Conservation (phyloP, 30 jellyfish, hydroid and myxozoan species). For the Turritopsis rubra region DNA sequence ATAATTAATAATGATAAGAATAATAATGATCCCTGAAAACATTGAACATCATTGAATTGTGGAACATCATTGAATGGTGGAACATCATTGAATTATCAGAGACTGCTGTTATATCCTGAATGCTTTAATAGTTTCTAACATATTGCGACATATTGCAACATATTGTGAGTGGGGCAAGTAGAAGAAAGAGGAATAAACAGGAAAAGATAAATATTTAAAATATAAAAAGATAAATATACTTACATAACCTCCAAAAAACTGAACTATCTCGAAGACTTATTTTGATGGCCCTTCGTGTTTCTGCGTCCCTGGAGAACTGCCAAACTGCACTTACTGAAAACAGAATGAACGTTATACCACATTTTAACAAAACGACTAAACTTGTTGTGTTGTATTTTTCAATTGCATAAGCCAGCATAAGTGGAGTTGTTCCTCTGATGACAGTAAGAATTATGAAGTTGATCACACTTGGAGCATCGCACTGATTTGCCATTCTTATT, state of each 20-base stretch:
- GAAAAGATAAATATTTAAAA: too few relatives aligned
- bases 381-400: conserved; percentile 49
- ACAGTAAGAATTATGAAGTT: conserved; percentile 38
- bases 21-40: too few relatives aligned
- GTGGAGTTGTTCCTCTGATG: conserved; percentile 71
- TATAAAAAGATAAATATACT: not conserved
- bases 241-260: conserved; percentile 50
- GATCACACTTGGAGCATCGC: not conserved
- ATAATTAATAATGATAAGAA: too few relatives aligned
- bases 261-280: conserved; percentile 28
- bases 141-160: too few relatives aligned
- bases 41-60: too few relatives aligned
- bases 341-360: conserved; percentile 35
- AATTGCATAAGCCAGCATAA: conserved; percentile 62
- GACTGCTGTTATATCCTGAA: too few relatives aligned
- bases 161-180: too few relatives aligned
- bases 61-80: too few relatives aligned
- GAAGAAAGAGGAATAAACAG: too few relatives aligned
- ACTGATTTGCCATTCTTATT: not conserved
- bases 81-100: too few relatives aligned
- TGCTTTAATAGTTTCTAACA: too few relatives aligned
- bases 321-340: conserved; percentile 12
- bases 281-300: conserved; percentile 21
- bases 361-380: conserved; percentile 49
- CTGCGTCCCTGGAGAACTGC: conserved; percentile 13